These are phyloP conservation scores for Eremophila alpestris DNA, from an alignment of 2,797 vertebrate species.

Conservation along the genomic window DNA sequence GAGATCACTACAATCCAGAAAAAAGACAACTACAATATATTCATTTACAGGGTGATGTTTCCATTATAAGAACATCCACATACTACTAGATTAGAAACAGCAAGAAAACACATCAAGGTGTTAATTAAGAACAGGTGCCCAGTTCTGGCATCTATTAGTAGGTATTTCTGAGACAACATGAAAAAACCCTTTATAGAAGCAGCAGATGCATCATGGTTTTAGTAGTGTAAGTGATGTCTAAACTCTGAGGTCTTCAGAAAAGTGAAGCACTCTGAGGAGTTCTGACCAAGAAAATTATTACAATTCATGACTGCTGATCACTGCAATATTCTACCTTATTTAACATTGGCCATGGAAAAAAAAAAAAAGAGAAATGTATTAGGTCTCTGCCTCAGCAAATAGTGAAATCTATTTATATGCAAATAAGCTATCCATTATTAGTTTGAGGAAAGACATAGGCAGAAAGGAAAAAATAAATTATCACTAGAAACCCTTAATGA, in stretches of 20 bases:
- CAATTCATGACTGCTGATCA: slow-evolving; percentile 65
- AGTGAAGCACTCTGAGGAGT: neutral
- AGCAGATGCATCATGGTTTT: neutral
- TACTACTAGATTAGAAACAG: neutral
- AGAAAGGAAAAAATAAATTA: slow-evolving; percentile 87
- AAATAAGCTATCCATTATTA: slow-evolving; percentile 88
- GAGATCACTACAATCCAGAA: neutral
- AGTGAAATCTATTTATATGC: slow-evolving; percentile 94
- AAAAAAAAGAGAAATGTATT: slow-evolving; percentile 50
- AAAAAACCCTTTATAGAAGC: slow-evolving; percentile 41
- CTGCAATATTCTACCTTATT: slow-evolving; percentile 51
- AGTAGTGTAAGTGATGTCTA: neutral
- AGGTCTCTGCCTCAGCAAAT: slow-evolving; percentile 80
- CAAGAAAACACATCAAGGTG: slow-evolving; percentile 27
- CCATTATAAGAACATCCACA: slow-evolving; percentile 59
- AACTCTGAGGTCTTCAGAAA: neutral
- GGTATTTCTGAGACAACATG: slow-evolving; percentile 71
- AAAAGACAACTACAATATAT: neutral
- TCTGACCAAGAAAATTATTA: slow-evolving; percentile 58
- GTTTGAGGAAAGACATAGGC: slow-evolving; percentile 78
- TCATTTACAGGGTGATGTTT: slow-evolving; percentile 4
- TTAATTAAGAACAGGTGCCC: slow-evolving; percentile 78
- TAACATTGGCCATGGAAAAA: slow-evolving; percentile 45
- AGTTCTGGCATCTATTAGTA: slow-evolving; percentile 59
- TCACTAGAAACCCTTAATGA: slow-evolving; percentile 87